Evolutionary conservation across 2,888 invertebrate species (phyloP).

Genomic region (Gastrophysa polygoni): DNA sequence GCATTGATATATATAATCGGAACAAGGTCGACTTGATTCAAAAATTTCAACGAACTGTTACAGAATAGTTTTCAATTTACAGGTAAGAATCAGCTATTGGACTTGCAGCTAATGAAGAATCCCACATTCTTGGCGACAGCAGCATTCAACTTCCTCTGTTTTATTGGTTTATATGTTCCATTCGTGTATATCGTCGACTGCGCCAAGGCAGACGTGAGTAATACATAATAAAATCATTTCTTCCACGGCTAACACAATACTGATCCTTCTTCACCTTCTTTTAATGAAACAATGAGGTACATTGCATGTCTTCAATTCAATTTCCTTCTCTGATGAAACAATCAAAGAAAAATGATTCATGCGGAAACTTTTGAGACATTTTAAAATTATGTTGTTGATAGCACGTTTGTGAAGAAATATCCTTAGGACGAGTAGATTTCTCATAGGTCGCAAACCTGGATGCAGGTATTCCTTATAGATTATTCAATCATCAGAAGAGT

Average conservation of each 20-base stretch:
- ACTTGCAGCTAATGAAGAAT: constrained; percentile 71
- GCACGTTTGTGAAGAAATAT: neutral
- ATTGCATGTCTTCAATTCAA: too few relatives aligned
- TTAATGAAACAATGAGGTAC: too few relatives aligned
- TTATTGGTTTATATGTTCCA: constrained; percentile 96
- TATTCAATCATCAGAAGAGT: too few relatives aligned
- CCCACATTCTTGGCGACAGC: constrained; percentile 91
- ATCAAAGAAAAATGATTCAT: too few relatives aligned
- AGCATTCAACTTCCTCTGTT: constrained; percentile 93
- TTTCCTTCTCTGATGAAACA: too few relatives aligned
- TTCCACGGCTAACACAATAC: too few relatives aligned
- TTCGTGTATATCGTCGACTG: constrained; percentile 93
- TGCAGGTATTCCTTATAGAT: too few relatives aligned
- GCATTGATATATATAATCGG: too few relatives aligned
- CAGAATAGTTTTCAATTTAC: constrained; percentile 2
- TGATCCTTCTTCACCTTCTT: too few relatives aligned
- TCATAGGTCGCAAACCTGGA: neutral
- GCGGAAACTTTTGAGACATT: neutral
- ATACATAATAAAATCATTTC: neutral
- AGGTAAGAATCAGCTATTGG: constrained; percentile 14
- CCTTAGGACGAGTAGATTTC: neutral
- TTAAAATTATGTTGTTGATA: neutral
- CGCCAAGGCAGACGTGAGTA: constrained; percentile 71
- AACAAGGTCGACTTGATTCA: too few relatives aligned
- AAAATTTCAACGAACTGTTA: too few relatives aligned